phyloP scores from a whole-genome alignment of 1,140 invertebrate genomes.

The Rhopalosiphum padi region DNA sequence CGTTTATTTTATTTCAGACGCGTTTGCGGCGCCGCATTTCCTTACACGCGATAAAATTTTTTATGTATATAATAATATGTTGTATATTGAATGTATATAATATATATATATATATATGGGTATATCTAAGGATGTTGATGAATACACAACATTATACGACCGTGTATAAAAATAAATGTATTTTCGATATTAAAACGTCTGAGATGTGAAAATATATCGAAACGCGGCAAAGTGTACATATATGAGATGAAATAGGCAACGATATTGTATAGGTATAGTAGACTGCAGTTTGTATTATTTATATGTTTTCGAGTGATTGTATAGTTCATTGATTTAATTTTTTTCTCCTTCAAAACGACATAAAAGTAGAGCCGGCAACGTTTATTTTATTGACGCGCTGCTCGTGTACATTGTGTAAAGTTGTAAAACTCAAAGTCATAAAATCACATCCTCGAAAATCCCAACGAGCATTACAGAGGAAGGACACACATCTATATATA shows the following conservation, averaged over 20 bases:
- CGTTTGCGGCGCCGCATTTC: not conserved
- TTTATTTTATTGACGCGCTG: not conserved
- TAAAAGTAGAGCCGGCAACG: not conserved
- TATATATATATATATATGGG: no score
- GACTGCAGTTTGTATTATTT: not conserved
- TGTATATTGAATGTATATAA: no score
- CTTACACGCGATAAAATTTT: not conserved
- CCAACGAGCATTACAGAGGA: not conserved
- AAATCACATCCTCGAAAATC: not conserved
- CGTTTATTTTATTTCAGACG: not conserved
- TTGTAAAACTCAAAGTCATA: not conserved
- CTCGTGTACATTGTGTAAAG: not conserved
- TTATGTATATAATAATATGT: not conserved
- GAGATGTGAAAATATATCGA: not conserved
- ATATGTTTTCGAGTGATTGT: not conserved
- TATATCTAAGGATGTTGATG: not conserved
- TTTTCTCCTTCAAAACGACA: not conserved
- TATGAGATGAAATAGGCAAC: not conserved
- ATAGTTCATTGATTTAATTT: not conserved
- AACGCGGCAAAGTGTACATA: not conserved
- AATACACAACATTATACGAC: not conserved
- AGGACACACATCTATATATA: no score
- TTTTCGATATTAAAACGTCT: constrained; percentile 8
- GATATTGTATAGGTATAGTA: not conserved
- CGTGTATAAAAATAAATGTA: not conserved